phyloP scores from a whole-genome alignment of 2,888 invertebrate genomes.

The Synergus umbraculus region DNA sequence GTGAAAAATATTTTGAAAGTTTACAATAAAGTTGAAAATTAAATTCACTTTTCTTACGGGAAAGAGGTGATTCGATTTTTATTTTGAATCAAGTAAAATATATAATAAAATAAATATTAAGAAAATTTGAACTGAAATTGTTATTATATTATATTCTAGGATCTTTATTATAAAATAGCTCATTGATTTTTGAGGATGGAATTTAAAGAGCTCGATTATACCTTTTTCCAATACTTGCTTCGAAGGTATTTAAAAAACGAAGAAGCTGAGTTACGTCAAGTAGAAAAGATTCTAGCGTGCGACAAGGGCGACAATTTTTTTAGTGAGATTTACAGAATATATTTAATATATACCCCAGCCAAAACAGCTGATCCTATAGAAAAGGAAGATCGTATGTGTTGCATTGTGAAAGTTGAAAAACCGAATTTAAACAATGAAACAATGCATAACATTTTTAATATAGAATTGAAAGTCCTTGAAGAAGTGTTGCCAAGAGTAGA shows the following conservation, averaged over 20 bases:
- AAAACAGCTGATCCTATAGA: background rate
- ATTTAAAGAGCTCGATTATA: background rate
- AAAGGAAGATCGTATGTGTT: background rate
- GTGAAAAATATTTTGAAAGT: background rate
- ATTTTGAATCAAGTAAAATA: too few species aligned
- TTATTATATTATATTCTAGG: too few species aligned
- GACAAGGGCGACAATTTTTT: slow-evolving; percentile 21
- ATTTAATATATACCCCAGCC: background rate
- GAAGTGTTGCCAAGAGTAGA: slow-evolving; percentile 8
- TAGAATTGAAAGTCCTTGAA: slow-evolving; percentile 3
- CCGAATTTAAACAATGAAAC: slow-evolving; percentile 5
- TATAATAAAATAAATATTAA: too few species aligned
- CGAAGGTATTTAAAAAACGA: background rate
- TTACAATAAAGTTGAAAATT: background rate
- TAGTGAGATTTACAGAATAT: slow-evolving; percentile 30
- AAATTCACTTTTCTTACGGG: background rate
- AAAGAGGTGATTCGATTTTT: too few species aligned
- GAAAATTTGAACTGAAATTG: too few species aligned
- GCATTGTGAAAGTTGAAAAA: slow-evolving; percentile 13
- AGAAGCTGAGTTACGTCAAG: background rate
- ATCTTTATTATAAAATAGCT: background rate
- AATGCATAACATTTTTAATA: slow-evolving; percentile 4
- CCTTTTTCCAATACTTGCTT: slow-evolving; percentile 5
- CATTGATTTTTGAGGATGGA: background rate
- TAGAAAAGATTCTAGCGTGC: background rate